These are phyloP conservation scores for Musca domestica DNA, from an alignment of 1,140 invertebrate genomes.

Conservation along the genomic window DNA sequence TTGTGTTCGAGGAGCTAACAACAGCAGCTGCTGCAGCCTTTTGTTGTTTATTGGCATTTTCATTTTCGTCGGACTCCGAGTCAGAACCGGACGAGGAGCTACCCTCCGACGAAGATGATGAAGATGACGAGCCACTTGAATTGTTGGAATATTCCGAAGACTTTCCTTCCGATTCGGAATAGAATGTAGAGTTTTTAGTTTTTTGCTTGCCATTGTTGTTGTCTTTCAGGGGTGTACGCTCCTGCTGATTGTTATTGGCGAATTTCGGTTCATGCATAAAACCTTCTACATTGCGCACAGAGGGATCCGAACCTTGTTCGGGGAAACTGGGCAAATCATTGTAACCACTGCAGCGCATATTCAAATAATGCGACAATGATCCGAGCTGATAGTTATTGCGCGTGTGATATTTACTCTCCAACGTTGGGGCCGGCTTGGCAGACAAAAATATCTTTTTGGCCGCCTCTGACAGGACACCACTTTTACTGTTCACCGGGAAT, in stretches of 20 bases:
- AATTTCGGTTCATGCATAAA: conserved; percentile 40
- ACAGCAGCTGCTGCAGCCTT: conserved; percentile 15
- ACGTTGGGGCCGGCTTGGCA: conserved; percentile 87
- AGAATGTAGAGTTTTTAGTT: conserved; percentile 42
- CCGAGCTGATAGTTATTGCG: conserved; percentile 88
- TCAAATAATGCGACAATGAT: conserved; percentile 92
- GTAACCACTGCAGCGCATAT: conserved; percentile 81
- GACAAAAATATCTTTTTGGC: conserved; percentile 85
- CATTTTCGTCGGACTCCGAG: conserved; percentile 9
- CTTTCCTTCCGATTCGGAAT: conserved; percentile 50
- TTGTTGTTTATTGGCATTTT: conserved; percentile 2
- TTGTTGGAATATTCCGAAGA: conserved; percentile 30
- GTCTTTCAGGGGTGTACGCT: conserved; percentile 23
- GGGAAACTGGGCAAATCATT: conserved; percentile 87
- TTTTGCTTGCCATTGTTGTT: conserved; percentile 22
- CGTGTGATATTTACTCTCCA: conserved; percentile 70
- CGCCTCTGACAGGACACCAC: conserved; percentile 64
- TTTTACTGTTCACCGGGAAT: conserved; percentile 61
- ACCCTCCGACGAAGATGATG: conserved; percentile 24
- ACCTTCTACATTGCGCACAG: conserved; percentile 74
- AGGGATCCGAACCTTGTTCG: conserved; percentile 69
- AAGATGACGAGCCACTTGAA: conserved; percentile 5
- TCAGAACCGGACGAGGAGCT: conserved; percentile 30
- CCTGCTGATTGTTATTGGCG: conserved; percentile 28
- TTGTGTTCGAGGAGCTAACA: not conserved